Conservation (phyloP, 2,888 invertebrate genomes). For the Pimpla rufipes region DNA sequence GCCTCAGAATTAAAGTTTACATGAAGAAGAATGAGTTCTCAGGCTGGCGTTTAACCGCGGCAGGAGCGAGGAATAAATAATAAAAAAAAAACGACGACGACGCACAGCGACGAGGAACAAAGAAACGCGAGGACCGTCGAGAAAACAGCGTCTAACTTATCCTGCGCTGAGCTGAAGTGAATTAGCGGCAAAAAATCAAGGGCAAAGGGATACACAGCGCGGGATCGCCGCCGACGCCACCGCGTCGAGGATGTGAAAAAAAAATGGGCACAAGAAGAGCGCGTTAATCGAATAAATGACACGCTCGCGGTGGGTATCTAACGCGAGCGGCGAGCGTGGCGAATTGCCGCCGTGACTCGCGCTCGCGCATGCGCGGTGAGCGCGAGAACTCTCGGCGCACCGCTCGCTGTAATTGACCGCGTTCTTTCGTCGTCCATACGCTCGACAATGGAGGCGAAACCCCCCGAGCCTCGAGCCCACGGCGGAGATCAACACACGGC, state of each 20-base stretch:
- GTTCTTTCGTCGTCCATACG: slow-evolving; percentile 50
- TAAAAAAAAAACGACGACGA: too few relatives aligned
- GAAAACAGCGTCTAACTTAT: not conserved
- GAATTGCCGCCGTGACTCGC: slow-evolving; percentile 68
- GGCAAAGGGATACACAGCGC: not conserved
- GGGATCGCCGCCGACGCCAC: slow-evolving; percentile 1
- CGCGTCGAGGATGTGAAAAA: slow-evolving; percentile 12
- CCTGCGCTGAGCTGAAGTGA: too few relatives aligned
- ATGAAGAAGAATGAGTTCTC: not conserved
- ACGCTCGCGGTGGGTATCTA: slow-evolving; percentile 74
- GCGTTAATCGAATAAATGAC: slow-evolving; percentile 80
- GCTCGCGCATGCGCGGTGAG: slow-evolving; percentile 12
- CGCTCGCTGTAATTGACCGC: slow-evolving; percentile 61
- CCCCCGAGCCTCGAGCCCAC: slow-evolving; percentile 1
- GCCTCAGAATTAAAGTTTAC: too few relatives aligned
- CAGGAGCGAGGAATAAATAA: not conserved
- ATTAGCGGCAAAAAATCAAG: slow-evolving; percentile 47
- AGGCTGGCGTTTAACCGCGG: not conserved
- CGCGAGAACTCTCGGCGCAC: slow-evolving; percentile 39
- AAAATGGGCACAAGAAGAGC: slow-evolving; percentile 67
- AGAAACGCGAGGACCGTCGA: slow-evolving; percentile 26
- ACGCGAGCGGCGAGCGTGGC: slow-evolving; percentile 67
- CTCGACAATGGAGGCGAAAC: slow-evolving; percentile 24
- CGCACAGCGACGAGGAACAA: too few relatives aligned
- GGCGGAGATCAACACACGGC: slow-evolving; percentile 23